phyloP scores from a whole-genome alignment of 2,113 vertebrate species.

The Pollimyrus isidori region DNA sequence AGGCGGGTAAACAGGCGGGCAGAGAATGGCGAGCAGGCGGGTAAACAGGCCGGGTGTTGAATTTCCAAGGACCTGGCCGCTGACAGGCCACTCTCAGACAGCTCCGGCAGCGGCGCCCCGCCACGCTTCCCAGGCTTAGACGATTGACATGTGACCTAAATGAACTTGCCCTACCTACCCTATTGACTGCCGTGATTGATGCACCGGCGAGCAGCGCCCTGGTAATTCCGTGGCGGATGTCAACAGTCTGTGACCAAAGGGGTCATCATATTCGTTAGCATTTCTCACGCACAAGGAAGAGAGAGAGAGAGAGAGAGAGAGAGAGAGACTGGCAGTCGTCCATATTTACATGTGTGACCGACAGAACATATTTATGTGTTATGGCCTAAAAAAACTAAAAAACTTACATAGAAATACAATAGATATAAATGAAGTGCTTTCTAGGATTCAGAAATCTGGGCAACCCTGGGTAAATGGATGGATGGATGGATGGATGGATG shows the following conservation, averaged over 20 bases:
- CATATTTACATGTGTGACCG: neutral
- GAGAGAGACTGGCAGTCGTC: neutral
- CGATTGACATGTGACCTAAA: conserved; percentile 43
- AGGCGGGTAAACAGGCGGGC: conserved; percentile 19
- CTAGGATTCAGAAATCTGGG: neutral
- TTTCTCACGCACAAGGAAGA: conserved; percentile 24
- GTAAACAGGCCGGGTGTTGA: conserved; percentile 28
- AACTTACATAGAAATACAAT: neutral
- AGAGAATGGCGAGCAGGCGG: neutral
- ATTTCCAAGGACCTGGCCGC: conserved; percentile 34
- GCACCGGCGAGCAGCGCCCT: conserved; percentile 31
- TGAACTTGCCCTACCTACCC: conserved; percentile 42
- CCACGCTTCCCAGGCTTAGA: conserved; percentile 23
- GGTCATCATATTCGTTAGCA: conserved; percentile 46
- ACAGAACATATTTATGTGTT: neutral
- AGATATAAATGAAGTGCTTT: neutral
- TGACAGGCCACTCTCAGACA: conserved; percentile 43
- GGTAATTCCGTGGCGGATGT: conserved; percentile 44
- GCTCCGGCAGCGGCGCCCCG: conserved; percentile 30
- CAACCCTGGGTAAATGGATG: neutral
- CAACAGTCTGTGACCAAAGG: conserved; percentile 44
- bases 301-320: conserved; percentile 21
- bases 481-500: neutral
- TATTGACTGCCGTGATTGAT: conserved; percentile 47
- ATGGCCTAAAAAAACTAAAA: neutral